These are phyloP conservation scores for Megaceryle alcyon DNA, from an alignment of 2,797 vertebrate genomes.

Conservation along the genomic window DNA sequence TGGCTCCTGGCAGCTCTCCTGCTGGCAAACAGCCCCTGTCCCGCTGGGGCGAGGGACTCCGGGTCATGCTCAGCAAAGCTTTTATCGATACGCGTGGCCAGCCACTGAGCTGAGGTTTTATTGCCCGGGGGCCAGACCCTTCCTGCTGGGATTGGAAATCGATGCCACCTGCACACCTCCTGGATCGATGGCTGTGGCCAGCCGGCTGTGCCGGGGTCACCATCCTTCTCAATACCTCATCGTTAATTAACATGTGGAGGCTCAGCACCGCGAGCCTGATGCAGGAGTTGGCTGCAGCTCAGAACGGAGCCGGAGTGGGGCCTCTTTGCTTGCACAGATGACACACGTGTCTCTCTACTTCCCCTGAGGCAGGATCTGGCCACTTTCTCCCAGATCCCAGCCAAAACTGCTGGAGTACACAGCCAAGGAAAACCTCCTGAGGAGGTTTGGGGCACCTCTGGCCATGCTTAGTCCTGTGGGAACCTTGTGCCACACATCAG, in stretches of 20 bases:
- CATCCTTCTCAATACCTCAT: slow-evolving; percentile 59
- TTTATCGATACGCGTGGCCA: slow-evolving; percentile 47
- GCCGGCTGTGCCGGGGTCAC: neutral
- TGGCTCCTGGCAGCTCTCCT: slow-evolving; percentile 31
- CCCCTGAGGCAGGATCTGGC: neutral
- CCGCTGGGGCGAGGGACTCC: neutral
- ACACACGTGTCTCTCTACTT: slow-evolving; percentile 41
- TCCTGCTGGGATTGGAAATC: slow-evolving; percentile 67
- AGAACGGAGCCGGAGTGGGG: slow-evolving; percentile 62
- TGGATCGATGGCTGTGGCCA: neutral
- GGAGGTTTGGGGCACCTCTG: neutral
- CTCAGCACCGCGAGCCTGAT: slow-evolving; percentile 48
- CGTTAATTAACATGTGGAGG: slow-evolving; percentile 80
- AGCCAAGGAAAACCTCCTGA: neutral
- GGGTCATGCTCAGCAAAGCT: slow-evolving; percentile 39
- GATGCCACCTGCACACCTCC: slow-evolving; percentile 61
- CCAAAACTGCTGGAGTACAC: neutral
- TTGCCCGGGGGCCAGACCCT: slow-evolving; percentile 67
- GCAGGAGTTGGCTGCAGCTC: slow-evolving; percentile 77
- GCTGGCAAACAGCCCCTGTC: slow-evolving; percentile 12
- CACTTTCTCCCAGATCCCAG: neutral
- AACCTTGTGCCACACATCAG: neutral
- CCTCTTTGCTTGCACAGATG: slow-evolving; percentile 68
- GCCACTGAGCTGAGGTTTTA: slow-evolving; percentile 59
- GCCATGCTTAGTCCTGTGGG: neutral